phyloP scores from a whole-genome alignment of 1,140 invertebrate species.

The Wiebesia pumilae region DNA sequence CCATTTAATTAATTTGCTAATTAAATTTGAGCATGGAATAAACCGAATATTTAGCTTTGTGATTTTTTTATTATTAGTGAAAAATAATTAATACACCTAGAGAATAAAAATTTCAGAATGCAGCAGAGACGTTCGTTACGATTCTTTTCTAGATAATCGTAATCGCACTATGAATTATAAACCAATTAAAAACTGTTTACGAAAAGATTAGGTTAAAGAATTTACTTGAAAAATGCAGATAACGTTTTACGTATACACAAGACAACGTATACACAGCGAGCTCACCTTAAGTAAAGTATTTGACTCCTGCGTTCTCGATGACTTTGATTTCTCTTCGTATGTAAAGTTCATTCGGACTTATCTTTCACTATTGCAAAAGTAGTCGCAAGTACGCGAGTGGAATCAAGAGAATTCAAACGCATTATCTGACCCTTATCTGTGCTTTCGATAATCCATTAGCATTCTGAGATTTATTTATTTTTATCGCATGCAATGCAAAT shows the following conservation, averaged over 20 bases:
- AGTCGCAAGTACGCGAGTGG: background rate
- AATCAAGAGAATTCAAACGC: background rate
- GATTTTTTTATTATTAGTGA: background rate
- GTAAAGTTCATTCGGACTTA: background rate
- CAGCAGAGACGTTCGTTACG: no score
- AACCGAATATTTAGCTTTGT: background rate
- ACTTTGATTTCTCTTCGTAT: constrained; percentile 8
- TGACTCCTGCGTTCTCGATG: background rate
- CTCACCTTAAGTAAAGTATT: background rate
- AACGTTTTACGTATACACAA: no score
- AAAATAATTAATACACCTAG: no score
- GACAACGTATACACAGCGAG: no score
- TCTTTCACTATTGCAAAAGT: constrained; percentile 1
- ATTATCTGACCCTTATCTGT: background rate
- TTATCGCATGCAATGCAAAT: background rate
- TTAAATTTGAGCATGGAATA: background rate
- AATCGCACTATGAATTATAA: background rate
- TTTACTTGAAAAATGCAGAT: no score
- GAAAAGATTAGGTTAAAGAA: no score
- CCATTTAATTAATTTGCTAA: background rate
- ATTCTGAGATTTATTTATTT: background rate
- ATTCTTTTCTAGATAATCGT: no score
- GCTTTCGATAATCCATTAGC: background rate
- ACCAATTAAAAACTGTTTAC: background rate
- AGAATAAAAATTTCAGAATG: no score